phyloP scores from a whole-genome alignment of 2,888 invertebrate species.

The Drosophila testacea region DNA sequence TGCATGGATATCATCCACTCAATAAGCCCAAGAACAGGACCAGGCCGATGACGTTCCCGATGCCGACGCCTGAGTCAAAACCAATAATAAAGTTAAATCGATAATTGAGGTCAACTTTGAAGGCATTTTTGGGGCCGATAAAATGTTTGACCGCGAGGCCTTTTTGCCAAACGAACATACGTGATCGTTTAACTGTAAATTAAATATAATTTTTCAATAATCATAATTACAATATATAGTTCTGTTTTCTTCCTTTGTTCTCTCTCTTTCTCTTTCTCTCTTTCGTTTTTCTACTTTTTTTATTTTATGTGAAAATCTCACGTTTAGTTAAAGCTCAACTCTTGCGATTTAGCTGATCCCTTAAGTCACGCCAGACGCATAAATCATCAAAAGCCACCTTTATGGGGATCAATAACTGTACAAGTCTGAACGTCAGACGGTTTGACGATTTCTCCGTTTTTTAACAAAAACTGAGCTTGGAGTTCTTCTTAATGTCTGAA shows the following conservation, averaged over 20 bases:
- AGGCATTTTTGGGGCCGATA: slow-evolving; percentile 24
- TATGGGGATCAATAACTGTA: slow-evolving; percentile 65
- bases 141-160: slow-evolving; percentile 38
- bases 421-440: slow-evolving; percentile 31
- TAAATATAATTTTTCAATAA: slow-evolving; percentile 84
- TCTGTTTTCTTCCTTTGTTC: slow-evolving; percentile 17
- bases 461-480: slow-evolving; percentile 37
- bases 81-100: slow-evolving; percentile 86
- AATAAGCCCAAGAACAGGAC: slow-evolving; percentile 2
- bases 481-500: slow-evolving; percentile 3
- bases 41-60: not conserved
- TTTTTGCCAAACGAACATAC: slow-evolving; percentile 68
- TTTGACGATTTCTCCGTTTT: slow-evolving; percentile 36
- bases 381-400: slow-evolving; percentile 67
- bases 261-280: not conserved
- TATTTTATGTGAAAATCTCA: slow-evolving; percentile 32
- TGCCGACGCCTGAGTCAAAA: slow-evolving; percentile 64
- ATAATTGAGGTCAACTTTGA: slow-evolving; percentile 84
- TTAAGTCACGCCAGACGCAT: slow-evolving; percentile 72
- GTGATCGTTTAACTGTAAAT: slow-evolving; percentile 84
- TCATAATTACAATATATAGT: slow-evolving; percentile 82
- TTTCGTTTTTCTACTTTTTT: slow-evolving; percentile 20
- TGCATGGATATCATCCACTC: slow-evolving; percentile 25
- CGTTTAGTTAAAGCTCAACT: slow-evolving; percentile 37
- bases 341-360: slow-evolving; percentile 49